Evolutionary conservation across 2,888 invertebrate species (phyloP).

Genomic region (Diarsia brunnea): DNA sequence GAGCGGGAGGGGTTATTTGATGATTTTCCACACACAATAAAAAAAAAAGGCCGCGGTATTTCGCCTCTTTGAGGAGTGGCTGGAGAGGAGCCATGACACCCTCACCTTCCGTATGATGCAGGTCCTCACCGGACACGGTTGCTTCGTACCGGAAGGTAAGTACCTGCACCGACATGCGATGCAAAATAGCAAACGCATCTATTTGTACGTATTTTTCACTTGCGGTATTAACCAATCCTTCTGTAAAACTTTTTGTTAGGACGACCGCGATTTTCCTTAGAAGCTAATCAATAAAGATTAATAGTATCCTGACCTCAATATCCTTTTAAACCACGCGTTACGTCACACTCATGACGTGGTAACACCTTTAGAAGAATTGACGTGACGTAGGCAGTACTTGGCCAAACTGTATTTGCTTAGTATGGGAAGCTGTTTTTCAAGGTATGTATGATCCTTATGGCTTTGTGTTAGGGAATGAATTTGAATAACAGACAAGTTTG

Average conservation of each 20-base stretch:
- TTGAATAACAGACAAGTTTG: slow-evolving; percentile 10
- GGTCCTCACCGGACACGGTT: too few species aligned
- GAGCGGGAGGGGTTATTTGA: too few species aligned
- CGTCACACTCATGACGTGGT: slow-evolving; percentile 51
- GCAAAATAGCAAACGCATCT: too few species aligned
- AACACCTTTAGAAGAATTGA: slow-evolving; percentile 11
- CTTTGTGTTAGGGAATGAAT: slow-evolving; percentile 17
- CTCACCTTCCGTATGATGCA: too few species aligned
- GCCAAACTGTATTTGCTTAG: slow-evolving; percentile 15
- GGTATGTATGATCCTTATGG: neutral
- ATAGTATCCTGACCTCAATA: slow-evolving; percentile 52
- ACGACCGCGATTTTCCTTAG: slow-evolving; percentile 47
- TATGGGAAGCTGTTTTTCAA: neutral
- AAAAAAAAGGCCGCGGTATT: too few species aligned
- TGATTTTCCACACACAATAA: too few species aligned
- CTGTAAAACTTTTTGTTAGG: neutral
- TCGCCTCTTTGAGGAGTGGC: too few species aligned
- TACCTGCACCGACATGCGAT: too few species aligned
- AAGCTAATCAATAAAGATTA: slow-evolving; percentile 47
- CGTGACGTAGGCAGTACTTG: slow-evolving; percentile 8
- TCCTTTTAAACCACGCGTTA: slow-evolving; percentile 22
- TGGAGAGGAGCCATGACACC: too few species aligned
- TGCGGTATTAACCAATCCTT: neutral
- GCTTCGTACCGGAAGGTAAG: too few species aligned
- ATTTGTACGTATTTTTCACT: too few species aligned